Evolutionary conservation across 2,113 vertebrate species (phyloP), one percentile per base, ranked within the genome.

Genomic region (Petrocephalus microphthalmus): DNA sequence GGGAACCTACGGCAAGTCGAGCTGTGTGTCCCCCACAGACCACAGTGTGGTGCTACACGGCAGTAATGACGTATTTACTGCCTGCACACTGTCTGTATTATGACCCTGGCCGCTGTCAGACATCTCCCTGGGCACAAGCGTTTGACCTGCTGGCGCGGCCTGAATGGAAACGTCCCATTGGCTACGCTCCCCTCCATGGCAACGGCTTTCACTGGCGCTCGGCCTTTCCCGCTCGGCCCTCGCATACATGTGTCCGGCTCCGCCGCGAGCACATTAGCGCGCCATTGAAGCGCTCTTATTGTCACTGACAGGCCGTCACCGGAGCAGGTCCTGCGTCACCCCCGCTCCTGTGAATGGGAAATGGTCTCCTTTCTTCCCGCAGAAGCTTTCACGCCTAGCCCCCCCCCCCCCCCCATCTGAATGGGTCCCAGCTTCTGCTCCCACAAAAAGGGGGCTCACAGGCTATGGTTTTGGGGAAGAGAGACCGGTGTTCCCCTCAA

Each of bases 301-400:
- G 57, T 81, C 78, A 81, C 88, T 91, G 87, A 89, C 83, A 89
- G 82, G 87, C 87, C 81, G 20, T 88, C 89, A 33, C 82, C 37
- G 45, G 60, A 47, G 25, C 54, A 45, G 85, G 25, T 47, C 13
- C 81, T 84, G 83, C 53, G 67, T 91, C 90, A 90, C 87, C 82
- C 82, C 37, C 45, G 37, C 51, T 42, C 81, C 90, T 86, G 83
- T 92, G 90, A 89, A 89, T 90, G 90, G 87, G 89, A 57, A 25
- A 52, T 52, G 29, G 82, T 64, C 51, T 87, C 49, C 67, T 83
- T 81, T 86, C 84, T 88, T 90, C 49, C 51, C 25, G 1, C 22
- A 11, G 71, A 54, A 22, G 47, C 86, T 84, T 86, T 85, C 56
- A 64, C 29, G n/a, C 29, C n/a, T 19, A 3, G 47, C n/a, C 87